Base-by-base conservation (phyloP, 1,140 invertebrate species). In the Palaemon carinicauda region DNA sequence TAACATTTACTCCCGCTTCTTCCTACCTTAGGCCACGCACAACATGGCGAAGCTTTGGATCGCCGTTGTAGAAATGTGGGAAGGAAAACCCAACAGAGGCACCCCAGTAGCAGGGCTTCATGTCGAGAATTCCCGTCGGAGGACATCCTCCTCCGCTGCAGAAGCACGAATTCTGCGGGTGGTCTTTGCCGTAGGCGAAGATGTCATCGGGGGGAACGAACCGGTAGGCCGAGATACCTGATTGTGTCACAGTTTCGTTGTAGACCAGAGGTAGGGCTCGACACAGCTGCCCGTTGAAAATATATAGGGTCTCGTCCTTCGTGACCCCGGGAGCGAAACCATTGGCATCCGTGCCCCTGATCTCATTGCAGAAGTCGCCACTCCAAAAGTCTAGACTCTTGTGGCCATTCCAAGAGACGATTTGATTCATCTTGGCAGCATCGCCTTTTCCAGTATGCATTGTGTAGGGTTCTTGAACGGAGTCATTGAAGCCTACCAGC, bases 401-500 rank as follows among this genome's bases (percentile, higher is more conserved):
- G 27, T 92, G 91, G 84, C 95, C 93, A 89, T 96, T 95, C 96
- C 96, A 96, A 87, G 93, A 90, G 77, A 93, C 92, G 15, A 96
- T 87, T 14, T 93, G 91, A 73, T 95, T 96, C 53, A 96, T 89
- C 86, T 94, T 92, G 3, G 91, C 90, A 71, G 96, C 95, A 90
- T 96, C 92, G 89, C 95, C 93, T 29, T 91, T 90, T 24, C 96
- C 96, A 5, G 95, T 95, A 73, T 94, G 92, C 92, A 97, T 96
- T 31, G 94, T 94, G 89, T 96, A 94, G 4, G 93, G 92, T 90
- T 97, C 96, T 19, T 94, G 92, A 0, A 93, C 93, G 0, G 96
- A 96, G 17, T 94, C 94, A 91, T 97, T 97, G 91, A 96, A 96
- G 88, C 96, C 96, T 90, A 97, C 97, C 81, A 98, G 94, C 33